Evolutionary conservation across 2,113 vertebrate species (phyloP).

Genomic region (Heloderma charlesbogerti): DNA sequence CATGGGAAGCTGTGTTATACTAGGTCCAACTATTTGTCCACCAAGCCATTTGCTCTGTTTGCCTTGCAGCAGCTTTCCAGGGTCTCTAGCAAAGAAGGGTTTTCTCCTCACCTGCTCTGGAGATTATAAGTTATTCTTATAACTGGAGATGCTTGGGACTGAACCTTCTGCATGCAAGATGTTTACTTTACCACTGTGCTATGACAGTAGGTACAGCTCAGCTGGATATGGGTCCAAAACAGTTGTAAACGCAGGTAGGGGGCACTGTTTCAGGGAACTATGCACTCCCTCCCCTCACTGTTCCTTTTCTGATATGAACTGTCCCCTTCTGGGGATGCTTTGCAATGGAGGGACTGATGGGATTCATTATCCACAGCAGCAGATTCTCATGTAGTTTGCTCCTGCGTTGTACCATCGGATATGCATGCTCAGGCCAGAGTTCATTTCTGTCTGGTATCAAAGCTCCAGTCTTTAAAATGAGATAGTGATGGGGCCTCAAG

Average conservation of each 20-base stretch:
- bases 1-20: not conserved
- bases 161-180: not conserved
- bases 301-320: not conserved
- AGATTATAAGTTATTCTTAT: too few species aligned
- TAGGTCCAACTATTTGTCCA: not conserved
- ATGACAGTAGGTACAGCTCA: not conserved
- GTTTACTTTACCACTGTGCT: too few species aligned
- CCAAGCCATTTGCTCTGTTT: not conserved
- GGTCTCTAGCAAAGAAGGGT: not conserved
- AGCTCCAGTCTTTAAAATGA: not conserved
- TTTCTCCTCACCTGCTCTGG: too few species aligned
- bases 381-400: not conserved
- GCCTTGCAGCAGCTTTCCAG: not conserved
- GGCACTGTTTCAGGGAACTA: not conserved
- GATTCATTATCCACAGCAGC: not conserved
- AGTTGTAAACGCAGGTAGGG: not conserved
- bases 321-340: not conserved
- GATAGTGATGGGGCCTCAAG: too few species aligned
- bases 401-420: not conserved
- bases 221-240: not conserved
- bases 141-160: not conserved
- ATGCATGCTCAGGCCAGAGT: not conserved
- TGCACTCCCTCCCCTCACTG: not conserved
- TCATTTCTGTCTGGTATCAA: not conserved
- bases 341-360: not conserved